A percentile compares a stretch with the other conserved stretches of the same genome.
phyloP scores from a whole-genome alignment of 1,140 invertebrate genomes.

The Zaprionus capensis region DNA sequence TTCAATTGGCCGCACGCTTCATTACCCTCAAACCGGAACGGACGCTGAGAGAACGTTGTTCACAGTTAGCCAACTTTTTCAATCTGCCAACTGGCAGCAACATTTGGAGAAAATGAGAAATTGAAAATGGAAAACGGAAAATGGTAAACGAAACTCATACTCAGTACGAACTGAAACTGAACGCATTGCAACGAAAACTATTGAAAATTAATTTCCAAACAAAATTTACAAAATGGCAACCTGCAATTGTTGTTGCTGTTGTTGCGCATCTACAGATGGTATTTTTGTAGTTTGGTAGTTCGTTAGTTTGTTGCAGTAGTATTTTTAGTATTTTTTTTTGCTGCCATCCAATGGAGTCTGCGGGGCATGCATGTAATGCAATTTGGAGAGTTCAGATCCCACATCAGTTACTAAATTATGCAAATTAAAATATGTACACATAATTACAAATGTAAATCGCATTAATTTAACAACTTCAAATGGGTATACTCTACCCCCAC shows the following conservation, averaged over 20 bases:
- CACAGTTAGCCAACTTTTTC: constrained; percentile 65
- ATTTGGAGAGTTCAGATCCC: constrained; percentile 12
- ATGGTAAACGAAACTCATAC: constrained; percentile 9
- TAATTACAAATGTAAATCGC: constrained; percentile 81
- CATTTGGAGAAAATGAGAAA: constrained; percentile 1
- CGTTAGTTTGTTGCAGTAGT: not conserved
- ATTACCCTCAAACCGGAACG: constrained; percentile 54
- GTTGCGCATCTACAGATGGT: not conserved
- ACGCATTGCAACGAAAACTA: constrained; percentile 42
- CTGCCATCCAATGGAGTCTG: not conserved
- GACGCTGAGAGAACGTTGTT: not conserved
- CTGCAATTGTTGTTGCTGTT: constrained; percentile 33
- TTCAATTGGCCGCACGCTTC: constrained; percentile 74
- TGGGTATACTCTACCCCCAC: not conserved
- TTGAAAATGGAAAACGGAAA: constrained; percentile 24
- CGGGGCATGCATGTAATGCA: not conserved
- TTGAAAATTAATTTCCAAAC: constrained; percentile 71
- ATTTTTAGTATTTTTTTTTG: not conserved
- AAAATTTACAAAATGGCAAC: constrained; percentile 38
- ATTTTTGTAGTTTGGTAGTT: constrained; percentile 21
- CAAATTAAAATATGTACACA: constrained; percentile 81
- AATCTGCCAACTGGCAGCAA: constrained; percentile 55
- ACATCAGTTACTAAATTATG: constrained; percentile 74
- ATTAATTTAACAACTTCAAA: constrained; percentile 64
- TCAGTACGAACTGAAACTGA: constrained; percentile 11